These are phyloP conservation scores for Aelia acuminata DNA, from an alignment of 2,888 invertebrate genomes.

Conservation along the genomic window DNA sequence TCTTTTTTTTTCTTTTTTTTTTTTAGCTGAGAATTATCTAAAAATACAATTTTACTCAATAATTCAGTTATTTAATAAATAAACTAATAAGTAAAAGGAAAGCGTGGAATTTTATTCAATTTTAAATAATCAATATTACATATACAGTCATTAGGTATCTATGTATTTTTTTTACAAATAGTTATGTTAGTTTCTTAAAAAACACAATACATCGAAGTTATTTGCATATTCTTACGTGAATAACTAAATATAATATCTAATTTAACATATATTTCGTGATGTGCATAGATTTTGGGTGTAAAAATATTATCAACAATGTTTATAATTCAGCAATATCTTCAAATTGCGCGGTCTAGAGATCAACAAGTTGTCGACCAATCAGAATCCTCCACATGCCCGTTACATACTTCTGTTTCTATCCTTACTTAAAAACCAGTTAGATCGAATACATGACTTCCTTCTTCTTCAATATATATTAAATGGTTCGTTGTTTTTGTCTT, in stretches of 20 bases:
- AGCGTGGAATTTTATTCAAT: background rate
- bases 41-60: too few species aligned
- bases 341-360: conserved; percentile 1
- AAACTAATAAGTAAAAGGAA: too few species aligned
- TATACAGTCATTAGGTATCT: too few species aligned
- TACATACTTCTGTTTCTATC: conserved; percentile 30
- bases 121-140: background rate
- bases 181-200: background rate
- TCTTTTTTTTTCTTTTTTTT: too few species aligned
- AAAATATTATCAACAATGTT: background rate
- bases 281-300: background rate
- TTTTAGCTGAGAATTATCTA: too few species aligned
- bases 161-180: background rate
- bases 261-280: background rate
- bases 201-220: background rate
- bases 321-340: background rate
- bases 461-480: background rate
- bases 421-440: background rate
- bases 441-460: background rate
- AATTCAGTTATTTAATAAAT: too few species aligned
- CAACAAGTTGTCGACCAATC: conserved; percentile 62
- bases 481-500: background rate
- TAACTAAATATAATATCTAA: background rate
- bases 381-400: conserved; percentile 65
- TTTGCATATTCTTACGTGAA: background rate